phyloP scores from a whole-genome alignment of 2,113 vertebrate species.

The Alexandromys fortis region DNA sequence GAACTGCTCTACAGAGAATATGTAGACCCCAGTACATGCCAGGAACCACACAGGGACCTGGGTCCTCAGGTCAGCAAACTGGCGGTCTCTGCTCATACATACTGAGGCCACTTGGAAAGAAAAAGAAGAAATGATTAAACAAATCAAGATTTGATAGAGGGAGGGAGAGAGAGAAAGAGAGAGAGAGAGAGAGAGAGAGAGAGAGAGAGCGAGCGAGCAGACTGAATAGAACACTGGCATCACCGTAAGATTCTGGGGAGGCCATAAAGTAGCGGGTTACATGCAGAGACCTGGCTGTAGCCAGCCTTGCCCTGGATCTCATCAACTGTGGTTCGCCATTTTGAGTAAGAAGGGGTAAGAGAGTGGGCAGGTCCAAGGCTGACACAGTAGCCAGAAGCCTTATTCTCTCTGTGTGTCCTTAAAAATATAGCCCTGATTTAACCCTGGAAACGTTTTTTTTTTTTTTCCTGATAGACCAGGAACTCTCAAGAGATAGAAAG shows the following conservation, averaged over 20 bases:
- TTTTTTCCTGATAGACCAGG: not conserved
- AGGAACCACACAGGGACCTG: not conserved
- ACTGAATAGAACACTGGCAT: too few species aligned
- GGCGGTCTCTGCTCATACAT: not conserved
- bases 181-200: accelerated
- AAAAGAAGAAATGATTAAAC: not conserved
- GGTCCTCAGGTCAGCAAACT: not conserved
- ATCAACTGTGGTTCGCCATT: not conserved
- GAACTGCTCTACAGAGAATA: not conserved
- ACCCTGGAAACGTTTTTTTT: not conserved
- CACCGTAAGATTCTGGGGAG: not conserved
- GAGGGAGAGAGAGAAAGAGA: not conserved
- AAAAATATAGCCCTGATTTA: not conserved
- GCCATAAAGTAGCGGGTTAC: not conserved
- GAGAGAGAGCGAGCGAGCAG: too few species aligned
- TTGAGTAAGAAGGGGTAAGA: not conserved
- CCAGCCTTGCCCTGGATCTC: not conserved
- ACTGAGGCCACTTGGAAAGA: not conserved
- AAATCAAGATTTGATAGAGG: not conserved
- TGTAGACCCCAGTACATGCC: not conserved
- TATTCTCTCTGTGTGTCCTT: not conserved
- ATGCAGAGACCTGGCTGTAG: too few species aligned
- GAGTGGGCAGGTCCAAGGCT: not conserved
- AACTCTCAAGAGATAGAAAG: slow-evolving; percentile 16
- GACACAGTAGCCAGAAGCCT: not conserved